Evolutionary conservation across 1,140 invertebrate genomes (phyloP).

Genomic region (Pseudomyrmex gracilis): DNA sequence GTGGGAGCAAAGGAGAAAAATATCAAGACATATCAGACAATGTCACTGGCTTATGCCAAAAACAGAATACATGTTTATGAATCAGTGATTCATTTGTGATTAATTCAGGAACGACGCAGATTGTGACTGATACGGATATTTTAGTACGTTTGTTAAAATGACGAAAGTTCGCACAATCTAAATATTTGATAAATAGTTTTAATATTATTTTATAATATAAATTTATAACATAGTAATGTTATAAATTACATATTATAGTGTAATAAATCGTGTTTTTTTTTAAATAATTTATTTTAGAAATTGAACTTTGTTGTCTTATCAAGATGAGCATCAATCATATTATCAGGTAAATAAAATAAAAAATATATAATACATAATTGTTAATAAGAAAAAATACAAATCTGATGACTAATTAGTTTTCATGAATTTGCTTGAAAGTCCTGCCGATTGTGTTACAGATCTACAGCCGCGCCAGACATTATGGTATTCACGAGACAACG

Average conservation of each 20-base stretch:
- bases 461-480: conserved; percentile 32
- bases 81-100: conserved; percentile 46
- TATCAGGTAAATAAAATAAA: not conserved
- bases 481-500: conserved; percentile 46
- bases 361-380: no score
- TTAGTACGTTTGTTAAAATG: not conserved
- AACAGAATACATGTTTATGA: conserved; percentile 38
- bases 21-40: conserved; percentile 6
- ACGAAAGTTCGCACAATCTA: not conserved
- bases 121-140: conserved; percentile 21
- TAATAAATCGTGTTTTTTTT: no score
- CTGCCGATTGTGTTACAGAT: not conserved
- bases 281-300: no score
- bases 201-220: no score
- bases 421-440: conserved; percentile 18
- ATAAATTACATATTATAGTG: no score
- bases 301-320: no score
- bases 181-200: no score
- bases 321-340: not conserved
- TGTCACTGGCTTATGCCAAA: conserved; percentile 12
- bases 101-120: conserved; percentile 28
- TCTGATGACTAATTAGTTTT: not conserved
- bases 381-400: no score
- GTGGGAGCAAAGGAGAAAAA: conserved; percentile 26
- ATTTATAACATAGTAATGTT: no score